Evolutionary conservation across 2,113 vertebrate genomes (phyloP).

Genomic region (Aleadryas rufinucha): DNA sequence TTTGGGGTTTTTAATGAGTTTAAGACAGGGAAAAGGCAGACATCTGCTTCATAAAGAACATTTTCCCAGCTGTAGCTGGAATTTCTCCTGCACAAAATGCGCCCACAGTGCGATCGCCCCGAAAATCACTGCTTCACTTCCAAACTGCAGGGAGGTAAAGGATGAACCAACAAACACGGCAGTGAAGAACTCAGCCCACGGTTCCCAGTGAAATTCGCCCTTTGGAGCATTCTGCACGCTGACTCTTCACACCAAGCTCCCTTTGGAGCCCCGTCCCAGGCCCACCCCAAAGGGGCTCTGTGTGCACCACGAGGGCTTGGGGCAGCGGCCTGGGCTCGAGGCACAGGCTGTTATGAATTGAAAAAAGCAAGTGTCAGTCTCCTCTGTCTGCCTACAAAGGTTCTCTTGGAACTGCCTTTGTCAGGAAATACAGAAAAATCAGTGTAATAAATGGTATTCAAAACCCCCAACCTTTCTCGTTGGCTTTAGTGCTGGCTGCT

Average conservation of each 20-base stretch:
- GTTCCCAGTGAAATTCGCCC: neutral
- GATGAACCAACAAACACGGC: neutral
- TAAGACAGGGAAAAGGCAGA: neutral
- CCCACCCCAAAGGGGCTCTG: neutral
- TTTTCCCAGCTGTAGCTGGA: neutral
- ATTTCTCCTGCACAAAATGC: neutral
- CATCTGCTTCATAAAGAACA: neutral
- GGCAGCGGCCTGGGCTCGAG: neutral
- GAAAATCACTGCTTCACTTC: neutral
- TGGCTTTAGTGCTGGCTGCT: neutral
- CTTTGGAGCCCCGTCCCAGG: slow-evolving; percentile 1
- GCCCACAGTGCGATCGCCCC: neutral
- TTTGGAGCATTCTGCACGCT: neutral
- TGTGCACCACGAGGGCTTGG: neutral
- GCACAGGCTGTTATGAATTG: neutral
- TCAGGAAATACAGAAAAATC: neutral
- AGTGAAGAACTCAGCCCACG: neutral
- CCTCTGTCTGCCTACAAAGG: neutral
- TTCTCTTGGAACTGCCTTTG: neutral
- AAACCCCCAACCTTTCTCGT: neutral
- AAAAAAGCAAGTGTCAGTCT: neutral
- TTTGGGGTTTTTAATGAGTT: neutral
- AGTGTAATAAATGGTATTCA: neutral
- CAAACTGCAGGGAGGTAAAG: neutral
- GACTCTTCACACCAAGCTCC: neutral